Conservation (phyloP, 2,888 invertebrate species). For the Drosophila yooni region DNA sequence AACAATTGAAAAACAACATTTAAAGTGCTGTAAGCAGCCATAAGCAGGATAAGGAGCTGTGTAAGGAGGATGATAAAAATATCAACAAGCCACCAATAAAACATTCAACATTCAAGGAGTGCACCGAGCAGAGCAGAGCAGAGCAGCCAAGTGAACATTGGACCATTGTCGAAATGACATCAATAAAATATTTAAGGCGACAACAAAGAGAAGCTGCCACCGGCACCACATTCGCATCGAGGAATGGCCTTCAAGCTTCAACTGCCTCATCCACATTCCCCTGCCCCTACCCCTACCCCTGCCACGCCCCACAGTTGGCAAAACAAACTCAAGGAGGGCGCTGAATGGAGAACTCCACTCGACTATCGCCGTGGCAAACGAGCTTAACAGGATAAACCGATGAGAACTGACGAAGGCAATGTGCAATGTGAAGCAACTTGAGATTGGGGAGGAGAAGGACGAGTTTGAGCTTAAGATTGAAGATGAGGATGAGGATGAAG, state of each 20-base stretch:
- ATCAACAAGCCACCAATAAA: slow-evolving; percentile 69
- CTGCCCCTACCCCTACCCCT: slow-evolving; percentile 10
- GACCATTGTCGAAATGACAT: slow-evolving; percentile 75
- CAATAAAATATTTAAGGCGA: slow-evolving; percentile 74
- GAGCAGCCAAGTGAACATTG: slow-evolving; percentile 66
- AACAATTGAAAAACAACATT: slow-evolving; percentile 45
- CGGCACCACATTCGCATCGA: slow-evolving; percentile 36
- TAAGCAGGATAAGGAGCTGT: slow-evolving; percentile 29
- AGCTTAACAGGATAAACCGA: slow-evolving; percentile 71
- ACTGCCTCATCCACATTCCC: slow-evolving; percentile 10
- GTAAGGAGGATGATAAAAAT: slow-evolving; percentile 64
- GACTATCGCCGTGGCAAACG: slow-evolving; percentile 63
- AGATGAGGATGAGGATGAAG: slow-evolving; percentile 17
- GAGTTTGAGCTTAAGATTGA: slow-evolving; percentile 2
- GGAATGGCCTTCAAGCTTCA: slow-evolving; percentile 55
- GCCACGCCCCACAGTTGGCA: slow-evolving; percentile 20
- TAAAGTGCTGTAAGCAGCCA: slow-evolving; percentile 49
- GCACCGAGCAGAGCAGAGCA: slow-evolving; percentile 16
- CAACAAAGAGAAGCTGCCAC: slow-evolving; percentile 49
- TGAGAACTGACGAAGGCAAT: slow-evolving; percentile 39
- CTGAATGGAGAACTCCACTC: slow-evolving; percentile 49
- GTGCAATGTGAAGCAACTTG: slow-evolving; percentile 1
- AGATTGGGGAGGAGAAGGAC: neutral
- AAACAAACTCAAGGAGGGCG: slow-evolving; percentile 45
- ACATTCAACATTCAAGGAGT: slow-evolving; percentile 51